phyloP scores from a whole-genome alignment of 2,888 invertebrate genomes.

The Zonitis immaculata region DNA sequence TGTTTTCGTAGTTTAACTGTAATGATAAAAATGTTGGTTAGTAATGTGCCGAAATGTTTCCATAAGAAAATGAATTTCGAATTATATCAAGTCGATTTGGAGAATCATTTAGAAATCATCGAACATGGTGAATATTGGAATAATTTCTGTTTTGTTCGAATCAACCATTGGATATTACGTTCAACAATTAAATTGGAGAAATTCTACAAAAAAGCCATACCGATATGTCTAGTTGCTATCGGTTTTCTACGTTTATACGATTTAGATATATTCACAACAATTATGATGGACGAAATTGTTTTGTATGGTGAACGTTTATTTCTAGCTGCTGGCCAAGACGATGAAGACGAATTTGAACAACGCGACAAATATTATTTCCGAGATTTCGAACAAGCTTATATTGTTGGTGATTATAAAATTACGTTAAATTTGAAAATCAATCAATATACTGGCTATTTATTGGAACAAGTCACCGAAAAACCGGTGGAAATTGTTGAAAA shows the following conservation, averaged over 20 bases:
- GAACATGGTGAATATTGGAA: slow-evolving; percentile 39
- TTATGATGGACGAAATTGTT: slow-evolving; percentile 56
- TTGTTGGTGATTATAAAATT: slow-evolving; percentile 30
- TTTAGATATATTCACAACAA: slow-evolving; percentile 54
- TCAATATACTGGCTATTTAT: not conserved
- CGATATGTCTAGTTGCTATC: slow-evolving; percentile 58
- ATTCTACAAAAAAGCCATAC: slow-evolving; percentile 51
- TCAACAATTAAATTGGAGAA: slow-evolving; percentile 39
- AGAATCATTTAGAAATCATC: slow-evolving; percentile 28
- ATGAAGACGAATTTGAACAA: no score
- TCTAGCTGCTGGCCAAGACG: slow-evolving; percentile 21
- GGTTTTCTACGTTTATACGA: slow-evolving; percentile 56
- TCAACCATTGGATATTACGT: slow-evolving; percentile 44
- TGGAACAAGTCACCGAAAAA: no score
- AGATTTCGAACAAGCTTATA: no score
- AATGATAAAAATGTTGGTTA: slow-evolving; percentile 36
- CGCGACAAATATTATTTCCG: no score
- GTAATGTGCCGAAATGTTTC: slow-evolving; percentile 38
- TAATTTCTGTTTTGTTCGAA: slow-evolving; percentile 40
- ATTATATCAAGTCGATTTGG: slow-evolving; percentile 32
- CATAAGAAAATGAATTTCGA: slow-evolving; percentile 26
- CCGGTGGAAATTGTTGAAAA: not conserved
- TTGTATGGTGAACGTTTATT: slow-evolving; percentile 61
- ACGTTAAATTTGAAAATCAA: slow-evolving; percentile 39
- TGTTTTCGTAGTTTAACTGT: slow-evolving; percentile 39